Evolutionary conservation across 2,113 vertebrate genomes (phyloP).

Genomic region (Canis aureus): DNA sequence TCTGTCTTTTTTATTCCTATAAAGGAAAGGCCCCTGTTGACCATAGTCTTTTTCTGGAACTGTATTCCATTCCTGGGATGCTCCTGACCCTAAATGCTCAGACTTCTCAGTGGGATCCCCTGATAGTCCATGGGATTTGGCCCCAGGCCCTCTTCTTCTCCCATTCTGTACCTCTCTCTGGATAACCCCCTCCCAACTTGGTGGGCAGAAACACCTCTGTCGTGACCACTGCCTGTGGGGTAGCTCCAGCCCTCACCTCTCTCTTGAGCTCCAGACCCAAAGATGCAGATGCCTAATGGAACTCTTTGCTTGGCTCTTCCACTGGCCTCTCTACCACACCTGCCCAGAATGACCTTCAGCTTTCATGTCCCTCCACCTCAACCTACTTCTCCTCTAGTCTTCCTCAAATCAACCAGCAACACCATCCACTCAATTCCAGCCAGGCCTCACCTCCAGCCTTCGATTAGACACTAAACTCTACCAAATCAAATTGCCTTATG

Average conservation of each 20-base stretch:
- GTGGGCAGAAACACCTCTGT: not conserved
- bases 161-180: not conserved
- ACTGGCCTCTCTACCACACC: no score
- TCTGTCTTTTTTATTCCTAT: not conserved
- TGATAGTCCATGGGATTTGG: not conserved
- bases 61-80: not conserved
- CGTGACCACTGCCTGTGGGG: not conserved
- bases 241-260: not conserved
- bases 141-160: not conserved
- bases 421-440: not conserved
- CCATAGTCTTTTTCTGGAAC: not conserved
- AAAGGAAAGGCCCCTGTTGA: not conserved
- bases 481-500: not conserved
- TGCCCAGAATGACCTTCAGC: not conserved
- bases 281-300: not conserved
- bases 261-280: not conserved
- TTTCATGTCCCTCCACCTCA: no score
- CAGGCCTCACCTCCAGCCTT: not conserved
- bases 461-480: not conserved
- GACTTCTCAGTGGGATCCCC: not conserved
- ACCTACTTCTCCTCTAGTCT: not conserved
- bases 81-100: not conserved
- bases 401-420: not conserved
- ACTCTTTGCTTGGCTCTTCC: not conserved
- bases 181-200: no score